Evolutionary conservation across 2,113 vertebrate species (phyloP).

Genomic region (Tragelaphus imberbis): DNA sequence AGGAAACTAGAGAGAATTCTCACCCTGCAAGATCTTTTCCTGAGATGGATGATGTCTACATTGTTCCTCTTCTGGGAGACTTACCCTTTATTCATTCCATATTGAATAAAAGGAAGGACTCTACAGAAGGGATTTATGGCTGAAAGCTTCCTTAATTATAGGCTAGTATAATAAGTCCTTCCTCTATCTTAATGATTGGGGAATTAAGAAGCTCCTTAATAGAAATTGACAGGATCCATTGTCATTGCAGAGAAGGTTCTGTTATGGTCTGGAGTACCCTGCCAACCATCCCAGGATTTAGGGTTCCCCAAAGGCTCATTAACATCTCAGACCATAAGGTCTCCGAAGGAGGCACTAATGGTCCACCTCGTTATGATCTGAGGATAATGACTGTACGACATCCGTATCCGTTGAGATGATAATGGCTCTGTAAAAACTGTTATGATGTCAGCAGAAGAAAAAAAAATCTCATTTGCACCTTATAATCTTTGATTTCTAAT

Average conservation of each 20-base stretch:
- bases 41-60: not conserved
- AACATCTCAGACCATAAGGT: slow-evolving; percentile 72
- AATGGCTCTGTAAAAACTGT: slow-evolving; percentile 68
- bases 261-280: slow-evolving; percentile 51
- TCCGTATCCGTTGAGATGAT: slow-evolving; percentile 59
- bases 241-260: slow-evolving; percentile 59
- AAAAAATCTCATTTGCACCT: slow-evolving; percentile 60
- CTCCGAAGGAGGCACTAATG: slow-evolving; percentile 74
- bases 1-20: not conserved
- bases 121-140: slow-evolving; percentile 64
- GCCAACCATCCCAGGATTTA: slow-evolving; percentile 73
- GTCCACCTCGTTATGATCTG: slow-evolving; percentile 68
- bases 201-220: slow-evolving; percentile 68
- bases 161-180: slow-evolving; percentile 65
- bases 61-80: not conserved
- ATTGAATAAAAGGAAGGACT: slow-evolving; percentile 31
- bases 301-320: slow-evolving; percentile 71
- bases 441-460: slow-evolving; percentile 71
- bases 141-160: slow-evolving; percentile 70
- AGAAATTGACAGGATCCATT: slow-evolving; percentile 66
- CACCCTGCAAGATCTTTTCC: not conserved
- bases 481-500: slow-evolving; percentile 63
- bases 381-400: slow-evolving; percentile 69
- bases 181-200: slow-evolving; percentile 63
- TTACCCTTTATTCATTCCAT: slow-evolving; percentile 37